phyloP scores from a whole-genome alignment of 2,797 vertebrate species.

The Emys orbicularis region DNA sequence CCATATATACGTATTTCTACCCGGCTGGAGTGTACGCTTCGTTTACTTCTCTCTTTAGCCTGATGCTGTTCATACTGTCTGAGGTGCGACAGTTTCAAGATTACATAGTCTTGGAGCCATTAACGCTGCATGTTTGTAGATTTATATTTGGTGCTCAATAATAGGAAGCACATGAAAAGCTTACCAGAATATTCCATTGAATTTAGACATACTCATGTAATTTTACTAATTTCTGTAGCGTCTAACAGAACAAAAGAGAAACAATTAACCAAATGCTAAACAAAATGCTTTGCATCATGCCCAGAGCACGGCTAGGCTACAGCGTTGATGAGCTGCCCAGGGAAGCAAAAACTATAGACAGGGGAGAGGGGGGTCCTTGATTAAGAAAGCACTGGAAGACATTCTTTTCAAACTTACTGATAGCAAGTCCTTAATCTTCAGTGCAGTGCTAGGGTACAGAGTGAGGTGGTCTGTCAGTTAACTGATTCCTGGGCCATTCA shows the following conservation, averaged over 20 bases:
- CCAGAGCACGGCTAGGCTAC: too few species aligned
- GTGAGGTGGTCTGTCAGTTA: too few species aligned
- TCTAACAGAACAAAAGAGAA: background rate
- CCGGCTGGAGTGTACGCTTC: rapidly evolving
- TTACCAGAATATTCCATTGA: background rate
- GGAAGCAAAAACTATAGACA: too few species aligned
- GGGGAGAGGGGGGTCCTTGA: too few species aligned
- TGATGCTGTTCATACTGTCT: background rate
- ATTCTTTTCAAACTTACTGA: too few species aligned
- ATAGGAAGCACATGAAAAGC: background rate
- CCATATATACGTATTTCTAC: background rate
- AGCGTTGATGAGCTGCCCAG: too few species aligned
- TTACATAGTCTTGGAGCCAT: background rate
- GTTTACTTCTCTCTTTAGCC: background rate
- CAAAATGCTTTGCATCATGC: background rate
- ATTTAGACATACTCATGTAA: background rate
- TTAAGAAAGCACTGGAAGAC: too few species aligned
- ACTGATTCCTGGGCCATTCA: too few species aligned
- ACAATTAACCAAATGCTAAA: background rate
- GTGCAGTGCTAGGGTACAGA: too few species aligned
- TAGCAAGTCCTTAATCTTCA: too few species aligned
- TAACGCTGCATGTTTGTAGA: background rate
- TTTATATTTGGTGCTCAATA: background rate
- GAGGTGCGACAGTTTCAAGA: background rate
- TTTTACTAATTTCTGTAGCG: background rate